phyloP scores from a whole-genome alignment of 1,140 invertebrate genomes.

The Dufourea novaeangliae region DNA sequence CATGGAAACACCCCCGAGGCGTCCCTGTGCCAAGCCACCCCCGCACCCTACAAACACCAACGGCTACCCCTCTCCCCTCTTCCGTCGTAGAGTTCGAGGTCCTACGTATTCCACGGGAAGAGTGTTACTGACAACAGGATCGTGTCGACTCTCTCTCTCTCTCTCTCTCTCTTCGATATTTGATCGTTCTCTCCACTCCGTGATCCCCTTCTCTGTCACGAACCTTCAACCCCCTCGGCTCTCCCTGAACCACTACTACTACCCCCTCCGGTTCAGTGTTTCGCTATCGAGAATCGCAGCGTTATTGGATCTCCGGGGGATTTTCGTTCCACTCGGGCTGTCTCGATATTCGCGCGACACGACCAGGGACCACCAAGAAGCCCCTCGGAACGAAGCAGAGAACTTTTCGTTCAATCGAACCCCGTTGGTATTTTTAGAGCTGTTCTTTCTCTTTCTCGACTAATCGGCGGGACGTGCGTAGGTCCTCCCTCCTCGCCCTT shows the following conservation, averaged over 20 bases:
- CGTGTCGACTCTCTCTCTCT: conserved; percentile 10
- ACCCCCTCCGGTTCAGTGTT: not conserved
- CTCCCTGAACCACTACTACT: not conserved
- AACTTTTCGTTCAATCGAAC: not conserved
- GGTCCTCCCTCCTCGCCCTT: not conserved
- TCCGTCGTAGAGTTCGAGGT: conserved; percentile 70
- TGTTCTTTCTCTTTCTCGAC: not conserved
- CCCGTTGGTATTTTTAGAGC: not conserved
- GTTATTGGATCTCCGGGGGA: conserved; percentile 51
- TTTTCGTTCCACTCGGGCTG: conserved; percentile 5
- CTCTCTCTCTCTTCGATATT: conserved; percentile 6
- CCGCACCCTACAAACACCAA: conserved; percentile 66
- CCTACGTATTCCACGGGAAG: conserved; percentile 71
- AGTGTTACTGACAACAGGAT: conserved; percentile 73
- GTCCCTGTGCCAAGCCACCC: conserved; percentile 74
- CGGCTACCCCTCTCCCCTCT: conserved; percentile 9
- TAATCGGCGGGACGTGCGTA: not conserved
- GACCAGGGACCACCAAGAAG: not conserved
- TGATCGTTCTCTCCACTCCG: not conserved
- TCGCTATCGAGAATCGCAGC: conserved; percentile 46
- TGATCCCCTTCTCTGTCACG: not conserved
- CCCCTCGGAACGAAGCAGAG: too few relatives aligned
- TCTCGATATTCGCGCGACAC: conserved; percentile 1
- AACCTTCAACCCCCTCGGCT: not conserved
- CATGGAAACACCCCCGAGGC: conserved; percentile 80